Percentiles rank a stretch among this genome's conserved stretches.
phyloP scores from a whole-genome alignment of 2,797 vertebrate species.

The Orestias chungarensis region DNA sequence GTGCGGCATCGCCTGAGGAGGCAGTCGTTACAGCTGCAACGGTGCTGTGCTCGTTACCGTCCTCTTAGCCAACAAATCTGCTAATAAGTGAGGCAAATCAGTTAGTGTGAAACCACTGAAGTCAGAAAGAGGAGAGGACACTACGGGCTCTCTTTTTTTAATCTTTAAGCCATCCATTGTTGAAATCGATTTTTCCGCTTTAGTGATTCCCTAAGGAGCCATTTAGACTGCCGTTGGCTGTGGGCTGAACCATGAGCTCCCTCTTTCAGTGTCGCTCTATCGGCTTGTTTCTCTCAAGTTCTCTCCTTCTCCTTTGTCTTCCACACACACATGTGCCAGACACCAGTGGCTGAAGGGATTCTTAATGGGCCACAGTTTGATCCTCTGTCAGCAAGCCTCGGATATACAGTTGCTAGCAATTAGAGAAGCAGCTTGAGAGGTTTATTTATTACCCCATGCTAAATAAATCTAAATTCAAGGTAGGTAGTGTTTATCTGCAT shows the following conservation, averaged over 20 bases:
- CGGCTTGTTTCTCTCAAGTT: conserved; percentile 12
- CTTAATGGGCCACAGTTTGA: conserved; percentile 63
- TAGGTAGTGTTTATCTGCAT: background rate
- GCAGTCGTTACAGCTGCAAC: conserved; percentile 34
- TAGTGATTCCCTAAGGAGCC: conserved; percentile 73
- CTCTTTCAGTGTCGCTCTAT: conserved; percentile 19
- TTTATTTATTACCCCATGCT: conserved; percentile 43
- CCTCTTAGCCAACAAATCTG: conserved; percentile 50
- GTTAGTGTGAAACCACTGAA: conserved; percentile 46
- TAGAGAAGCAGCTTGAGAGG: conserved; percentile 32
- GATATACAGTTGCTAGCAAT: conserved; percentile 58
- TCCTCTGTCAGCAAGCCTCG: conserved; percentile 59
- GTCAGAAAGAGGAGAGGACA: conserved; percentile 53
- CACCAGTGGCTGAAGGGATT: conserved; percentile 53
- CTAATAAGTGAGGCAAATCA: conserved; percentile 44
- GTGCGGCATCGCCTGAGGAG: conserved; percentile 16
- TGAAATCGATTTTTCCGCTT: conserved; percentile 75
- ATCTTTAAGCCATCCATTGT: conserved; percentile 69
- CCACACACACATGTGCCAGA: background rate
- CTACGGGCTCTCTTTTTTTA: conserved; percentile 20
- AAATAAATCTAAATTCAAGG: conserved; percentile 42
- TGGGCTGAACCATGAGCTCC: conserved; percentile 53
- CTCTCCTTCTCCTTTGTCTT: conserved; percentile 1
- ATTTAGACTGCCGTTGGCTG: conserved; percentile 70
- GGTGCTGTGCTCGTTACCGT: conserved; percentile 42